A percentile compares a stretch with the other conserved stretches of the same genome.
These are phyloP conservation scores for Clytia hemisphaerica DNA, from an alignment of 30 jellyfish, hydroid and myxozoan species.

Conservation along the genomic window DNA sequence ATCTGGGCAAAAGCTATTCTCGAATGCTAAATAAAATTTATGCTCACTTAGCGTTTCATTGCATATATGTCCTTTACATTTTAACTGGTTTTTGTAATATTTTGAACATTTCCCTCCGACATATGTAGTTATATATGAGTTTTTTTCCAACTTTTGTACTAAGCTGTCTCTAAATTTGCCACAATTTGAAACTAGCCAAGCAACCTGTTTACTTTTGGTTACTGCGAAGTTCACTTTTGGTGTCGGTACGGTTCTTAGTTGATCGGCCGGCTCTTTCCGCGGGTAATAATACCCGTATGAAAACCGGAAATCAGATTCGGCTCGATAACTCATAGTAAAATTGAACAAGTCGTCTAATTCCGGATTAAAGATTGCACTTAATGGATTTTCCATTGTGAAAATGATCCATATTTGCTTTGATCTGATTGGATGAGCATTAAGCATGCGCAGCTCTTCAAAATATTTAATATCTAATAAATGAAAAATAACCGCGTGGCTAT, in stretches of 20 bases:
- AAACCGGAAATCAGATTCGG: constrained; percentile 61
- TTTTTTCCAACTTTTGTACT: constrained; percentile 48
- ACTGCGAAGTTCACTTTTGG: constrained; percentile 32
- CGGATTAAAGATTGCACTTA: too few species aligned
- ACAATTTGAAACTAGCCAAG: constrained; percentile 83
- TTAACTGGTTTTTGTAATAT: constrained; percentile 16
- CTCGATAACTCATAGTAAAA: constrained; percentile 84
- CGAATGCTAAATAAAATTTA: constrained; percentile 81
- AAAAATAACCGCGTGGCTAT: too few species aligned
- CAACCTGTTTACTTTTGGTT: constrained; percentile 46
- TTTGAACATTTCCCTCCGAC: constrained; percentile 72
- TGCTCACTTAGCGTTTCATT: constrained; percentile 9
- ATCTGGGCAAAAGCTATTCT: constrained; percentile 62
- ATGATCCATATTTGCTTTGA: too few species aligned
- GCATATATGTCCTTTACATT: constrained; percentile 39
- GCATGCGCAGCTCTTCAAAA: too few species aligned
- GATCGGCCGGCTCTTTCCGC: neutral
- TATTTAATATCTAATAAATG: too few species aligned
- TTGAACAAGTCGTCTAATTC: constrained; percentile 63
- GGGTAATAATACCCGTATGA: constrained; percentile 53
- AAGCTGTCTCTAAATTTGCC: constrained; percentile 64
- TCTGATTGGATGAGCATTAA: too few species aligned
- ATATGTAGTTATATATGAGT: constrained; percentile 31
- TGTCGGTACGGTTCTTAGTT: neutral
- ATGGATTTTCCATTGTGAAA: too few species aligned